These are phyloP conservation scores for Rhea americana DNA, from an alignment of 2,113 vertebrate species.

Conservation along the genomic window DNA sequence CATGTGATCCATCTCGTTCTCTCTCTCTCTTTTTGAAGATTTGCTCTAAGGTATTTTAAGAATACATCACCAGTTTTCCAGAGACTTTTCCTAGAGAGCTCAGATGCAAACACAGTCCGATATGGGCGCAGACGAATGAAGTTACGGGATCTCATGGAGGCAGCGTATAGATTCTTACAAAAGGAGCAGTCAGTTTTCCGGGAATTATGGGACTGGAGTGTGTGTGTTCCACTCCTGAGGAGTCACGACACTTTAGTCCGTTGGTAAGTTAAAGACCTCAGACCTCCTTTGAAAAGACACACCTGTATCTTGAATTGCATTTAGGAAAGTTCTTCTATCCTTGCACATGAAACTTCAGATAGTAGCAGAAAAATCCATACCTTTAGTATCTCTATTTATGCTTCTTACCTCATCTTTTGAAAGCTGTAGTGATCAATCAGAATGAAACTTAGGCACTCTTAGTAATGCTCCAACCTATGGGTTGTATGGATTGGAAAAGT, in stretches of 20 bases:
- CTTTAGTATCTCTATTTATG: fast-evolving
- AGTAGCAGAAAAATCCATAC: background rate
- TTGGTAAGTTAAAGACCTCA: slow-evolving; percentile 78
- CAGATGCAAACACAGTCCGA: slow-evolving; percentile 87
- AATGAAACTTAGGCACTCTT: background rate
- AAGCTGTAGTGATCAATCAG: background rate
- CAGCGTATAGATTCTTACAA: slow-evolving; percentile 89
- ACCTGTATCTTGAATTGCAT: background rate
- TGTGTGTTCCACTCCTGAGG: slow-evolving; percentile 92
- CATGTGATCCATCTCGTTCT: background rate
- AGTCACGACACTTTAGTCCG: slow-evolving; percentile 93
- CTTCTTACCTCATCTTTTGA: background rate
- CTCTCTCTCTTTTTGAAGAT: slow-evolving; percentile 73
- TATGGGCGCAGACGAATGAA: slow-evolving; percentile 95
- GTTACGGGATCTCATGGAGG: slow-evolving; percentile 95
- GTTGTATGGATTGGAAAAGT: background rate
- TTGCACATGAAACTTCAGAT: background rate
- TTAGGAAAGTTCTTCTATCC: background rate
- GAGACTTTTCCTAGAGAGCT: slow-evolving; percentile 93
- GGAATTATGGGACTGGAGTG: slow-evolving; percentile 96
- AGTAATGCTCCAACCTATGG: background rate
- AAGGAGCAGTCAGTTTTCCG: slow-evolving; percentile 85
- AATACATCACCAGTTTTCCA: slow-evolving; percentile 91
- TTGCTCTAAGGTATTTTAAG: slow-evolving; percentile 91
- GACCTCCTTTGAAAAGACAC: background rate